Conservation (phyloP, 2,888 invertebrate species). For the Protula sp. region DNA sequence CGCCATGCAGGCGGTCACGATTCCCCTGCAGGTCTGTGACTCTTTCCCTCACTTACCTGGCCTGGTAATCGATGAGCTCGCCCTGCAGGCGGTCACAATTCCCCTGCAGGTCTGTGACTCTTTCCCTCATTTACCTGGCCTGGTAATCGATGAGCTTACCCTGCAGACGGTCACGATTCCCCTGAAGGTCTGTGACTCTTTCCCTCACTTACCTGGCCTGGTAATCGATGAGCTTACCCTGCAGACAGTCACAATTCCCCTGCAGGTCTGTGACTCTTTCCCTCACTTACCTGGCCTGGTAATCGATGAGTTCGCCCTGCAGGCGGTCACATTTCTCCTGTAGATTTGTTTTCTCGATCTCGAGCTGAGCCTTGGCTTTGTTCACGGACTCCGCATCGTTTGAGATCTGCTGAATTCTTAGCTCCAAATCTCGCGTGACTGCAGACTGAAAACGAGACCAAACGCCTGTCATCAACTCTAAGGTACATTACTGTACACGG, state of each 20-base stretch:
- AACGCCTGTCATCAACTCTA: background rate
- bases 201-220: background rate
- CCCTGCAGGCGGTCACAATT: no score
- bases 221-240: background rate
- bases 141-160: no score
- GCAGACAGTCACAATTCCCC: background rate
- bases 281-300: constrained; percentile 25
- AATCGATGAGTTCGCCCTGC: constrained; percentile 28
- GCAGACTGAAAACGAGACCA: constrained; percentile 7
- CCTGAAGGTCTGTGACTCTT: no score
- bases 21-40: no score
- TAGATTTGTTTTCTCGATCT: constrained; percentile 41
- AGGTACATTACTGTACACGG: no score
- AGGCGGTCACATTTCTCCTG: constrained; percentile 33
- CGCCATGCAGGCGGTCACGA: no score
- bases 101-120: no score
- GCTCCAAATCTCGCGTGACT: constrained; percentile 47
- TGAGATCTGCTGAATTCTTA: constrained; percentile 43
- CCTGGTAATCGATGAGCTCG: no score
- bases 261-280: background rate
- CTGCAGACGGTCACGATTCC: no score
- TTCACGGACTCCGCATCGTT: constrained; percentile 42
- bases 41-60: no score
- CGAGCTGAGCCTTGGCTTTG: constrained; percentile 33
- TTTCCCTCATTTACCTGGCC: no score